Evolutionary conservation across 1,140 invertebrate species (phyloP).

Genomic region (Chelonus insularis): DNA sequence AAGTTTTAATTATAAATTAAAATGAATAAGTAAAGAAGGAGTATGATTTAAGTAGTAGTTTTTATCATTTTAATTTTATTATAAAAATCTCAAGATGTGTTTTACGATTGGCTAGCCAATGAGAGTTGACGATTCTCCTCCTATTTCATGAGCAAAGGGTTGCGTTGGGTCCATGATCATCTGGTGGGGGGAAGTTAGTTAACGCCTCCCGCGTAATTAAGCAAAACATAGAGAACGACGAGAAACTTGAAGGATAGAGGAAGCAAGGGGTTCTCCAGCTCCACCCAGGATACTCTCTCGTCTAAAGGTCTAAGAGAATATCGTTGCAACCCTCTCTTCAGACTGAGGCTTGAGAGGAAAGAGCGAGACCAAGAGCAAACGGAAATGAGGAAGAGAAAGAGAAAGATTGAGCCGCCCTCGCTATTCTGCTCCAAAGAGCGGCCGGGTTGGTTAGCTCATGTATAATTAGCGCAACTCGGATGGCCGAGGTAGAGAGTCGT

Average conservation of each 20-base stretch:
- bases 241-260: background rate
- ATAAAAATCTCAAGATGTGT: background rate
- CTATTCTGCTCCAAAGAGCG: background rate
- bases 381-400: background rate
- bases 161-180: conserved; percentile 1
- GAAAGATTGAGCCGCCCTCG: background rate
- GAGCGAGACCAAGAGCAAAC: background rate
- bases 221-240: conserved; percentile 28
- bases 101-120: conserved; percentile 30
- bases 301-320: conserved; percentile 3
- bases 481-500: conserved; percentile 8
- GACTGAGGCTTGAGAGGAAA: no score
- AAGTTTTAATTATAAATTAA: no score
- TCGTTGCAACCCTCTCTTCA: background rate
- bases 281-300: conserved; percentile 22
- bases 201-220: conserved; percentile 35
- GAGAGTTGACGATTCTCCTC: conserved; percentile 4
- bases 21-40: no score
- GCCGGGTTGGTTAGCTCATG: conserved; percentile 33
- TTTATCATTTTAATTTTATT: conserved; percentile 2
- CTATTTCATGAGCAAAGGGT: conserved; percentile 21
- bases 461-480: conserved; percentile 32
- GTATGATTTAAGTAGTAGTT: background rate
- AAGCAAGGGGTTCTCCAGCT: conserved; percentile 15
- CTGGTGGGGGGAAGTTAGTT: conserved; percentile 29